Percentiles rank a stretch among this genome's conserved stretches.
phyloP scores from a whole-genome alignment of 1,140 invertebrate genomes.

The Elymnias hypermnestra region DNA sequence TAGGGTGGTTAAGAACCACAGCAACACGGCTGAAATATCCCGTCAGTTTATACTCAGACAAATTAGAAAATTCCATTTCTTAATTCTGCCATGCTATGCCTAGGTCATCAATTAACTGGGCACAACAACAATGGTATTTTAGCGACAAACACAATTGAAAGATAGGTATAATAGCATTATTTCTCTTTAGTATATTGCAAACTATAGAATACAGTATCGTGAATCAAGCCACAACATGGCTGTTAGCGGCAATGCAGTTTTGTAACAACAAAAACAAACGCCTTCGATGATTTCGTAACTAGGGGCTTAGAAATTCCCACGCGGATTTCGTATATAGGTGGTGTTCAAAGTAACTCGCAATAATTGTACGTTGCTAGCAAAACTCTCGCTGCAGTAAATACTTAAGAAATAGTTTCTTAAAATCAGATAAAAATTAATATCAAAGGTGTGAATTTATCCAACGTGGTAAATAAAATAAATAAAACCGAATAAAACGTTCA shows the following conservation, averaged over 20 bases:
- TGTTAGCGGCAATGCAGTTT: constrained; percentile 30
- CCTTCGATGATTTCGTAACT: constrained; percentile 45
- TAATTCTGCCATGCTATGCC: too few relatives aligned
- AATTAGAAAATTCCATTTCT: too few relatives aligned
- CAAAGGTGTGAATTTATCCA: constrained; percentile 4
- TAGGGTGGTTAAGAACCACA: too few relatives aligned
- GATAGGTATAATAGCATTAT: too few relatives aligned
- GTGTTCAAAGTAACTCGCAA: constrained; percentile 43
- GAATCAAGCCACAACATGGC: not conserved
- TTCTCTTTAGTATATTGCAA: not conserved
- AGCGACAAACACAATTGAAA: too few relatives aligned
- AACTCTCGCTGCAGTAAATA: constrained; percentile 18
- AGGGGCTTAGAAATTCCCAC: constrained; percentile 55
- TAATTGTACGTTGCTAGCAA: constrained; percentile 39
- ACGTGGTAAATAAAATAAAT: not conserved
- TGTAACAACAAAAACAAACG: constrained; percentile 35
- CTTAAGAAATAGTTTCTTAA: constrained; percentile 5
- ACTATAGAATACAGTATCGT: not conserved
- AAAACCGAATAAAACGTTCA: constrained; percentile 1
- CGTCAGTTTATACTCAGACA: too few relatives aligned
- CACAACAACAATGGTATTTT: too few relatives aligned
- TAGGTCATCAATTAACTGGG: too few relatives aligned
- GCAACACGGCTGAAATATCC: too few relatives aligned
- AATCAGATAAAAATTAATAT: not conserved
- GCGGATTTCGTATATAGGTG: constrained; percentile 67